Conservation (phyloP, 35 echinoderm and acorn worm genomes). For the Ophiothrix spiculata region DNA sequence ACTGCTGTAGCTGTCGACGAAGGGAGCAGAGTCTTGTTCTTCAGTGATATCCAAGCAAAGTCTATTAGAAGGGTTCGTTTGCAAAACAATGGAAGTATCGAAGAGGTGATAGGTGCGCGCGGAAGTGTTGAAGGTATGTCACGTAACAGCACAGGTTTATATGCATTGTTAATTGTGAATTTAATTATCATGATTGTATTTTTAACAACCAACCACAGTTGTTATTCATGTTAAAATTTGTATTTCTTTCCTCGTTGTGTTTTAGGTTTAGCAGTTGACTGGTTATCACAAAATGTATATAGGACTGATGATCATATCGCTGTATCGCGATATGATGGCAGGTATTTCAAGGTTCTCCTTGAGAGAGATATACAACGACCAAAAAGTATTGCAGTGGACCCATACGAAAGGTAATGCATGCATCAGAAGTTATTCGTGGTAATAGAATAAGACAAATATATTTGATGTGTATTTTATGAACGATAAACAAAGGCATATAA, state of each 20-base stretch:
- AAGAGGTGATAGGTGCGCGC: constrained; percentile 32
- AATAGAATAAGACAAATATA: no score
- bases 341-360: constrained; percentile 38
- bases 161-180: not conserved
- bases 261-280: constrained; percentile 76
- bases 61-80: constrained; percentile 33
- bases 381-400: constrained; percentile 69
- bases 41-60: constrained; percentile 31
- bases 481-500: no score
- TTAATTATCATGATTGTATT: not conserved
- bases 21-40: constrained; percentile 33
- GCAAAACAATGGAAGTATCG: not conserved
- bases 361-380: constrained; percentile 42
- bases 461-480: no score
- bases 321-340: constrained; percentile 75
- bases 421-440: no score
- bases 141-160: not conserved
- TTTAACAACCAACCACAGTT: no score
- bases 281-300: constrained; percentile 68
- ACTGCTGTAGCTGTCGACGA: constrained; percentile 39
- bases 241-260: no score
- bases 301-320: constrained; percentile 83
- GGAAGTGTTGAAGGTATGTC: constrained; percentile 70
- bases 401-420: constrained; percentile 55
- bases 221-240: no score